Evolutionary conservation across 2,888 invertebrate species (phyloP).

Genomic region (Pegoplata infirma): DNA sequence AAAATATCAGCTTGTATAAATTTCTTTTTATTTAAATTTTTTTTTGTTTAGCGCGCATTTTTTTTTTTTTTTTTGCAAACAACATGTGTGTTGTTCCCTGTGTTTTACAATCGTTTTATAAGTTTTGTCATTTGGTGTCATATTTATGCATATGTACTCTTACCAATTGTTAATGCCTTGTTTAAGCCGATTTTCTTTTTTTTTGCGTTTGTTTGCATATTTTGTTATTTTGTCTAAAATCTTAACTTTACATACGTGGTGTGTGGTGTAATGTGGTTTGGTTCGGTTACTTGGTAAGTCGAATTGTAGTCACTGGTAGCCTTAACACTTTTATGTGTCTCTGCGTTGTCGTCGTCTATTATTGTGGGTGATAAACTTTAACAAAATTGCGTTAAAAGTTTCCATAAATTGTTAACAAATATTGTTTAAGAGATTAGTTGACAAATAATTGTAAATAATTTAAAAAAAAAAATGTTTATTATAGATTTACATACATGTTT

Average conservation of each 20-base stretch:
- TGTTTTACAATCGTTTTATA: conserved; percentile 33
- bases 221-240: conserved; percentile 6
- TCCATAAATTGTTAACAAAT: conserved; percentile 51
- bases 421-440: conserved; percentile 55
- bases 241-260: conserved; percentile 25
- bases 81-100: conserved; percentile 7
- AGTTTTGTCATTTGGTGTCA: conserved; percentile 59
- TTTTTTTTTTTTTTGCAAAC: conserved; percentile 19
- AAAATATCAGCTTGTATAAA: conserved; percentile 50
- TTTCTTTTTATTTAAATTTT: conserved; percentile 30
- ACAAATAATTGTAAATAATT: conserved; percentile 58
- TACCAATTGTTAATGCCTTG: conserved; percentile 40
- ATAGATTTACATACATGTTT: conserved; percentile 23
- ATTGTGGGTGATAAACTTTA: conserved; percentile 52
- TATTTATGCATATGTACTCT: conserved; percentile 51
- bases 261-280: background rate
- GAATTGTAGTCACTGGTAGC: background rate
- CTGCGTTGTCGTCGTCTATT: conserved; percentile 20
- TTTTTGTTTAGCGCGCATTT: conserved; percentile 4
- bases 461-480: conserved; percentile 32
- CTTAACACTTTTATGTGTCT: conserved; percentile 21
- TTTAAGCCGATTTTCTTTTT: conserved; percentile 53
- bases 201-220: background rate
- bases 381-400: conserved; percentile 53
- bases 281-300: background rate